A percentile compares a stretch with the other conserved stretches of the same genome.
Evolutionary conservation across 2,797 vertebrate genomes (phyloP).

Genomic region (Peromyscus eremicus): DNA sequence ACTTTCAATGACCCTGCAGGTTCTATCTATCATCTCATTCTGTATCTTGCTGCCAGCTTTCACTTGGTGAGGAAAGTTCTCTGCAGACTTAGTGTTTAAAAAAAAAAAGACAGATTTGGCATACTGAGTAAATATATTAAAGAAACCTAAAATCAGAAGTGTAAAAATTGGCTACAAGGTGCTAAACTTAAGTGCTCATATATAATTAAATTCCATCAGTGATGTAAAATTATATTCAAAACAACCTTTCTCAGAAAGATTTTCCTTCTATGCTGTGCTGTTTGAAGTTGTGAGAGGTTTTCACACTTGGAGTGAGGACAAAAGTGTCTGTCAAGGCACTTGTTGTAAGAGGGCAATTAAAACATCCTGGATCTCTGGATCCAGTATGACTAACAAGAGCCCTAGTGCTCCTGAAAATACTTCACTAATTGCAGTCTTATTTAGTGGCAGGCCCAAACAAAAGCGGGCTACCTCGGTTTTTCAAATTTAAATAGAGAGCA

Average conservation of each 20-base stretch:
- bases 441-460: constrained; percentile 72
- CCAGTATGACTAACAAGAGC: constrained; percentile 66
- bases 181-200: constrained; percentile 80
- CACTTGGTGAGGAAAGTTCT: constrained; percentile 5
- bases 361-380: constrained; percentile 70
- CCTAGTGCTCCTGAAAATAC: constrained; percentile 69
- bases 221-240: constrained; percentile 81
- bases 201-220: constrained; percentile 82
- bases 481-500: constrained; percentile 69
- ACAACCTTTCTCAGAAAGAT: constrained; percentile 77
- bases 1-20: constrained; percentile 7
- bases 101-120: constrained; percentile 64
- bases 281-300: constrained; percentile 60
- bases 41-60: neutral
- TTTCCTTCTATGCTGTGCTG: constrained; percentile 73
- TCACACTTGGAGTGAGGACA: constrained; percentile 59
- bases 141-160: constrained; percentile 71
- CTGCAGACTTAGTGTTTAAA: constrained; percentile 5
- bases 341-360: constrained; percentile 80
- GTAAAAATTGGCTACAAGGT: constrained; percentile 82
- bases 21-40: neutral
- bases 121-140: constrained; percentile 69
- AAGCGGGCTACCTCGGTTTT: constrained; percentile 68
- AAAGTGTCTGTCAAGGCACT: constrained; percentile 73
- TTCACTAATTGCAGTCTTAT: constrained; percentile 72